A percentile compares a stretch with the other conserved stretches of the same genome.
Conservation (phyloP, 1,140 invertebrate species). For the Caenorhabditis brenneri region DNA sequence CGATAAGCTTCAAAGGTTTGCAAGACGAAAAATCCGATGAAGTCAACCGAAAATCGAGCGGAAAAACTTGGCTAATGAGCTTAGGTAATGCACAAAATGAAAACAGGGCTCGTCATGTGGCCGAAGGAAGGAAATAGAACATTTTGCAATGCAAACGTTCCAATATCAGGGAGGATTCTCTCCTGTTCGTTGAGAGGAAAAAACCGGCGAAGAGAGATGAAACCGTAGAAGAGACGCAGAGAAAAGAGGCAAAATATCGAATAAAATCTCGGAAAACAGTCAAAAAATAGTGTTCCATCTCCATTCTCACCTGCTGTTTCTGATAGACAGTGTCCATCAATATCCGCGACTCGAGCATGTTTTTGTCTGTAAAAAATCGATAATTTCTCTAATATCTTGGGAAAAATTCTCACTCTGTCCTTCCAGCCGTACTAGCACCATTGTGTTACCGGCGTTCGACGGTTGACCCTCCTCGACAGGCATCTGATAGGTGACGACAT, state of each 20-base stretch:
- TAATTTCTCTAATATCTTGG: too few relatives aligned
- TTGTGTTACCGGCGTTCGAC: neutral
- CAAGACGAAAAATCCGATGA: too few relatives aligned
- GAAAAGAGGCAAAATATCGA: neutral
- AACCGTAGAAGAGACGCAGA: neutral
- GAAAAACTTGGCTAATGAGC: too few relatives aligned
- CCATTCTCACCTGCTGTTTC: constrained; percentile 65
- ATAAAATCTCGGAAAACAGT: neutral
- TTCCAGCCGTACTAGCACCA: constrained; percentile 64
- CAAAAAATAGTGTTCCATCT: too few relatives aligned
- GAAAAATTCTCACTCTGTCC: constrained; percentile 37
- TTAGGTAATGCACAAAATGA: too few relatives aligned
- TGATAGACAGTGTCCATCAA: constrained; percentile 67
- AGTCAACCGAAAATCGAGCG: too few relatives aligned
- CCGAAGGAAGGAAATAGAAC: too few relatives aligned
- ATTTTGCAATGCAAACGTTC: too few relatives aligned
- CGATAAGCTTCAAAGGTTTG: too few relatives aligned
- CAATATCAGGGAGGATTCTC: too few relatives aligned
- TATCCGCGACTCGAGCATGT: constrained; percentile 67
- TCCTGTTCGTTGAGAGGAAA: neutral
- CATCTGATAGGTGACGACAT: constrained; percentile 65
- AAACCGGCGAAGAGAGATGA: neutral
- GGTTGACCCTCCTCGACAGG: constrained; percentile 44
- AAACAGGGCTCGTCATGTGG: too few relatives aligned
- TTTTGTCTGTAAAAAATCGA: constrained; percentile 64